These are phyloP conservation scores for Pterostichus madidus DNA, from an alignment of 2,888 invertebrate species.

Conservation along the genomic window DNA sequence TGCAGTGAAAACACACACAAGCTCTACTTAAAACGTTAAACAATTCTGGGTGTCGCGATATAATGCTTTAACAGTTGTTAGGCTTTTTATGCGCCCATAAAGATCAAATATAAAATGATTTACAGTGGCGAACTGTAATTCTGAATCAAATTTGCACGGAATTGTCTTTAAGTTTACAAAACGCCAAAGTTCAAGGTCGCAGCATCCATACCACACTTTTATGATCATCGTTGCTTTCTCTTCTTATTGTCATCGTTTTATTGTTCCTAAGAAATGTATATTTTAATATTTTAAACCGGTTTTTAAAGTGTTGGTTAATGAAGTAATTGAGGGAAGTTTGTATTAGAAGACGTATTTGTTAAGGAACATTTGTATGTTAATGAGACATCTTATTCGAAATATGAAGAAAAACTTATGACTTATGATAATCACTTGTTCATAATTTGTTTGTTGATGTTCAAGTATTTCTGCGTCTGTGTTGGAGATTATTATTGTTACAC, in stretches of 20 bases:
- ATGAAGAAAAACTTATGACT: slow-evolving; percentile 10
- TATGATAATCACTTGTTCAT: slow-evolving; percentile 9
- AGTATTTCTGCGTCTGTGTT: too few species aligned
- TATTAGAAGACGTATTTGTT: slow-evolving; percentile 1
- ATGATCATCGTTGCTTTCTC: neutral
- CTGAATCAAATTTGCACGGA: slow-evolving; percentile 59
- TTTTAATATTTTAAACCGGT: slow-evolving; percentile 20
- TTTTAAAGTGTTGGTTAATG: slow-evolving; percentile 16
- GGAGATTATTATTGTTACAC: too few species aligned
- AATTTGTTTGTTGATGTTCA: neutral
- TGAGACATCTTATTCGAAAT: slow-evolving; percentile 32
- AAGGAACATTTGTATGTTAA: slow-evolving; percentile 25
- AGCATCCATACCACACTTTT: neutral
- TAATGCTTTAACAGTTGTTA: slow-evolving; percentile 61
- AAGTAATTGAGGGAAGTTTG: slow-evolving; percentile 26
- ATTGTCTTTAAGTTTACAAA: slow-evolving; percentile 54
- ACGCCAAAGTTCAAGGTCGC: slow-evolving; percentile 29
- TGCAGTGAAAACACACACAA: slow-evolving; percentile 43
- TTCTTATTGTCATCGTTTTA: slow-evolving; percentile 46
- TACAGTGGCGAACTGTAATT: slow-evolving; percentile 51
- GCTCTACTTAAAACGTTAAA: slow-evolving; percentile 42
- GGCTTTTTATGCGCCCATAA: slow-evolving; percentile 62
- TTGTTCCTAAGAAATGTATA: slow-evolving; percentile 20
- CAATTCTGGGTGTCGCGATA: slow-evolving; percentile 62
- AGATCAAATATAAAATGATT: slow-evolving; percentile 64